A percentile compares a stretch with the other conserved stretches of the same genome.
phyloP scores from a whole-genome alignment of 2,888 invertebrate genomes.

The Spatulosminthurus flaviceps region DNA sequence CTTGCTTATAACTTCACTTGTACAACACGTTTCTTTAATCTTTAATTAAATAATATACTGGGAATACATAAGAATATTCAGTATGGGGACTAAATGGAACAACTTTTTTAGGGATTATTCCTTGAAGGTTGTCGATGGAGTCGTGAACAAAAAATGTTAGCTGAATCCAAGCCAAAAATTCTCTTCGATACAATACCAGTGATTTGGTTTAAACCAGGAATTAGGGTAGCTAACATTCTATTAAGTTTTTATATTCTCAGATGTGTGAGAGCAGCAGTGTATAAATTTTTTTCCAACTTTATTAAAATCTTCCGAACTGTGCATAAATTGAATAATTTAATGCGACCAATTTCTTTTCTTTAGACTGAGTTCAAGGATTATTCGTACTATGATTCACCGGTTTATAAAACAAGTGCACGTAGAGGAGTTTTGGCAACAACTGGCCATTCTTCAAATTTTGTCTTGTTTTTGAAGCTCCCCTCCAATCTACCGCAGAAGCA shows the following conservation, averaged over 20 bases:
- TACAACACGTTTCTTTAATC: neutral
- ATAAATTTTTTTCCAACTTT: too few relatives aligned
- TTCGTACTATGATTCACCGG: constrained; percentile 77
- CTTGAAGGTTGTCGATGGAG: constrained; percentile 80
- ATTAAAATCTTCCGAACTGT: neutral
- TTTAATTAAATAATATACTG: neutral
- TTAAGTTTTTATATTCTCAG: too few relatives aligned
- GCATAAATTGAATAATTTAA: neutral
- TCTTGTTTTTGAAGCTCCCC: constrained; percentile 76
- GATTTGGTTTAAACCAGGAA: constrained; percentile 63
- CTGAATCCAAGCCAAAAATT: constrained; percentile 84
- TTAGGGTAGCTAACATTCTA: too few relatives aligned
- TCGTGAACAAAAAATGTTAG: constrained; percentile 73
- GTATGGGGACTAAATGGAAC: neutral
- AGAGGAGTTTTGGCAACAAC: constrained; percentile 82
- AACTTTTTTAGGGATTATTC: constrained; percentile 64
- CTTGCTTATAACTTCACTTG: neutral
- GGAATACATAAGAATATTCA: too few relatives aligned
- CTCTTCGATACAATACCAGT: constrained; percentile 82
- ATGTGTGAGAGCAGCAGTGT: neutral
- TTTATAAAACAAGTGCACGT: constrained; percentile 83
- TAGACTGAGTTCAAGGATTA: constrained; percentile 65
- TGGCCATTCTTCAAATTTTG: constrained; percentile 85
- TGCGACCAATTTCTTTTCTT: neutral
- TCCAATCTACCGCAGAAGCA: constrained; percentile 74